Evolutionary conservation across 1,140 invertebrate genomes (phyloP).

Genomic region (Leptoteleia sp.): DNA sequence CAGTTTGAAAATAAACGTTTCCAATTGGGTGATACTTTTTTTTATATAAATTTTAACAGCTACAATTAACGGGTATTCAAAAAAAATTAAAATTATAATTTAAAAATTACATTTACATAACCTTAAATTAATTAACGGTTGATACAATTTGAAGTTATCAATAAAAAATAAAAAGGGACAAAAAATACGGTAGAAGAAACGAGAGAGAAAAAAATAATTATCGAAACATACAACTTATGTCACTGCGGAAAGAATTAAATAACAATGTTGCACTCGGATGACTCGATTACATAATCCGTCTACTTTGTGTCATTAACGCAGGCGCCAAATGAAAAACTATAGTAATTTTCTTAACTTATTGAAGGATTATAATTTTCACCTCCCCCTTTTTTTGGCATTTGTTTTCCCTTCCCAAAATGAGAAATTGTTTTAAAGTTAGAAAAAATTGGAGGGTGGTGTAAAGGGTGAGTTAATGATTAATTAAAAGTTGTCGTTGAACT

Average conservation of each 20-base stretch:
- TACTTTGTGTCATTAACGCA: constrained; percentile 11
- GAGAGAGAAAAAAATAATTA: background rate
- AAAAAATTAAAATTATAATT: background rate
- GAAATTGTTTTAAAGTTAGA: no score
- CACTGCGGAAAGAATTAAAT: constrained; percentile 25
- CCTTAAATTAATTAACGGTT: background rate
- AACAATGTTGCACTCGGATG: constrained; percentile 7
- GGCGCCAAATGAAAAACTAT: background rate
- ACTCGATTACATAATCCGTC: constrained; percentile 13
- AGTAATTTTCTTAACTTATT: constrained; percentile 10
- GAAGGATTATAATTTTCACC: no score
- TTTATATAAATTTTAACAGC: no score
- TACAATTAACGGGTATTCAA: no score
- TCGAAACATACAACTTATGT: background rate
- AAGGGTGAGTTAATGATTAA: background rate
- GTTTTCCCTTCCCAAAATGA: no score
- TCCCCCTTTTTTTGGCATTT: no score
- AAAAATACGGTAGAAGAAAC: no score
- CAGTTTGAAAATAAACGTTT: no score
- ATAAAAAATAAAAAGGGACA: no score
- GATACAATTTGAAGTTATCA: background rate
- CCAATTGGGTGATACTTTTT: no score
- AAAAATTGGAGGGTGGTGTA: no score
- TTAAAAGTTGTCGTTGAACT: constrained; percentile 8
- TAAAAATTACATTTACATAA: no score